phyloP scores from a whole-genome alignment of 2,797 vertebrate species.

The Pelodytes ibericus region DNA sequence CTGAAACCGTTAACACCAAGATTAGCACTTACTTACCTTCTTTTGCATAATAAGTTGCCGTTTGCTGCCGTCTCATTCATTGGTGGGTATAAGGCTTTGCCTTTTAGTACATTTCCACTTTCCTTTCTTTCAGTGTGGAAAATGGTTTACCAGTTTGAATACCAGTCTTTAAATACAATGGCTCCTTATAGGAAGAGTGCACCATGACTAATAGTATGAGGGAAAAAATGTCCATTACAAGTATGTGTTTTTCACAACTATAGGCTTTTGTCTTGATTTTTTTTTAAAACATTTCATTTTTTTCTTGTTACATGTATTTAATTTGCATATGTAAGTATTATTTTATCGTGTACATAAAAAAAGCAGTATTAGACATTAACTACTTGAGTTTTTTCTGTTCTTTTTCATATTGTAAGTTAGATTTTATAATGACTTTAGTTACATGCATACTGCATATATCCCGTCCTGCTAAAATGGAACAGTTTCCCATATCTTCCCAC shows the following conservation, averaged over 20 bases:
- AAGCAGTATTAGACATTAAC: constrained; percentile 79
- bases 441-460: constrained; percentile 33
- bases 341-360: constrained; percentile 82
- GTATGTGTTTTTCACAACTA: constrained; percentile 20
- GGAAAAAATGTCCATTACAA: constrained; percentile 32
- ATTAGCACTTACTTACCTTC: background rate
- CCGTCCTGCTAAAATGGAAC: constrained; percentile 3
- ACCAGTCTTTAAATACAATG: background rate
- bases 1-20: background rate
- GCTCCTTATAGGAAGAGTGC: constrained; percentile 21
- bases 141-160: too few species aligned
- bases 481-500: background rate
- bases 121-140: background rate
- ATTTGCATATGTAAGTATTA: constrained; percentile 71
- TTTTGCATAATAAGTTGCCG: background rate
- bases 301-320: constrained; percentile 67
- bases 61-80: background rate
- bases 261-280: constrained; percentile 58
- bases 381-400: constrained; percentile 48
- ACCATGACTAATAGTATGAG: constrained; percentile 52
- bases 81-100: background rate
- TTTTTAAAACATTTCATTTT: constrained; percentile 55
- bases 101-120: background rate
- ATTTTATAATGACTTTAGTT: constrained; percentile 50
- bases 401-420: constrained; percentile 57